Base-by-base conservation (phyloP, 64 coral and sea anemone genomes). In the Hydrozoanthus tunicans region DNA sequence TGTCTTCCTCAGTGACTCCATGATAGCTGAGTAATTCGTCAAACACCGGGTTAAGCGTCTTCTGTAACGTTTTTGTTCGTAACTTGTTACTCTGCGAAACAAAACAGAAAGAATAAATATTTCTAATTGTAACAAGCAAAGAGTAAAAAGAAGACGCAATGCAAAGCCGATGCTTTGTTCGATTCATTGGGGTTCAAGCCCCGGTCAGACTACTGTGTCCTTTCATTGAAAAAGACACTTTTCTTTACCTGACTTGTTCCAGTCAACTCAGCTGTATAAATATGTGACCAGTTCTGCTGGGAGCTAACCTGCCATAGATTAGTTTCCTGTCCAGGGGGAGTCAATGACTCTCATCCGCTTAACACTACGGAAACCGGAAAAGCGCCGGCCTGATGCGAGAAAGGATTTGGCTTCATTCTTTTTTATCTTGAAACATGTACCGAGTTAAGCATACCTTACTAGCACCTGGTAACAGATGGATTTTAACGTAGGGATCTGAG, bases 401-500 rank as follows among this genome's bases (percentile, higher is more conserved):
- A 14, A 69, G 15, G 66, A 20, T 69, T 14, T 17, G 15, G 15
- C 6, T n/a, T 69, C 14, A 69, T 17, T 1, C 6, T 69, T 43
- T 43, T 43, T 43, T 43, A 43, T 1, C 32, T 43, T 59, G 14
- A 26, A 25, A 51, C 4, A n/a, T 4, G 24, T 4, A 70, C 23
- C 1, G 14, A 8, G 62, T 68, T 0, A 3, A 62, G 53, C 74
- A 3, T 56, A 98, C 96, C 96, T 95, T 98, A 62, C 93, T 98
- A 55, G 96, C 96, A 71, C 96, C 96, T 61, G 96, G 96, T 67
- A 98, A 89, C 82, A 98, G 78, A 58, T 98, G 96, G 13, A 95
- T 83, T 73, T 98, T 98, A 56, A 98, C 94, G 70, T 98, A 98
- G 55, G 96, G 96, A 91, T 95, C 96, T 14, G 96, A 98, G 43